Evolutionary conservation across 37 sponge, comb jelly and placozoan genomes (phyloP), one percentile per base, ranked within the genome.

Genomic region (Spongia lamella): DNA sequence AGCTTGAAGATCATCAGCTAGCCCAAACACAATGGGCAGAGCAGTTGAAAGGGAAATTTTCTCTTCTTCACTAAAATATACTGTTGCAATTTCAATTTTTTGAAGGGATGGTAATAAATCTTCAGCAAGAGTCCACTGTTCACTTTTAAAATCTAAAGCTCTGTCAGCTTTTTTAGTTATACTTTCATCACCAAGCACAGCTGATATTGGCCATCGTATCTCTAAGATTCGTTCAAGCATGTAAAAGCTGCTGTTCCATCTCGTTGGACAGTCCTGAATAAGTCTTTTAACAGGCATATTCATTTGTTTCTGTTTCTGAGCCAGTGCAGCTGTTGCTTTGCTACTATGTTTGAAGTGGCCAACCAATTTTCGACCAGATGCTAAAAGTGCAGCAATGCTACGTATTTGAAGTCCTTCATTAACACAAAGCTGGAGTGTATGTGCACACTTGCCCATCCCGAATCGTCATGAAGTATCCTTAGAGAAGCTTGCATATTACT

Each of bases 141-240:
- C 53, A n/a, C 55, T 53, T 24, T 52, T 36, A 3, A 77, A 34
- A 21, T 77, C 78, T 0, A 77, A 66, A 16, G 40, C 47, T 15
- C 66, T 27, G 21, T 77, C 47, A 2, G 38, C 2, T 7, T 53
- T 17, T 9, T 63, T 37, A 64, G 78, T 77, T 15, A 77, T 54
- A 77, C 32, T 53, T 15, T 77, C 78, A 64, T 63, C 78, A 26
- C 55, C 53, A 37, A 77, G 54, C 50, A 76, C 66, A 7, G 78
- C 78, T 26, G 36, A 20, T 14, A 77, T 34, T 9, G 78, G 78
- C 78, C 78, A 64, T 11, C 56, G 47, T 20, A 33, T 24, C 27
- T 77, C 78, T 16, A 77, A 53, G 54, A 77, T 31, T 2, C 66
- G 37, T 32, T 24, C 56, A 1, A 56, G 16, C 75, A 73, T 73